Evolutionary conservation across 2,888 invertebrate genomes (phyloP), one percentile per base, ranked within the genome.

Genomic region (Laspeyria flexula): DNA sequence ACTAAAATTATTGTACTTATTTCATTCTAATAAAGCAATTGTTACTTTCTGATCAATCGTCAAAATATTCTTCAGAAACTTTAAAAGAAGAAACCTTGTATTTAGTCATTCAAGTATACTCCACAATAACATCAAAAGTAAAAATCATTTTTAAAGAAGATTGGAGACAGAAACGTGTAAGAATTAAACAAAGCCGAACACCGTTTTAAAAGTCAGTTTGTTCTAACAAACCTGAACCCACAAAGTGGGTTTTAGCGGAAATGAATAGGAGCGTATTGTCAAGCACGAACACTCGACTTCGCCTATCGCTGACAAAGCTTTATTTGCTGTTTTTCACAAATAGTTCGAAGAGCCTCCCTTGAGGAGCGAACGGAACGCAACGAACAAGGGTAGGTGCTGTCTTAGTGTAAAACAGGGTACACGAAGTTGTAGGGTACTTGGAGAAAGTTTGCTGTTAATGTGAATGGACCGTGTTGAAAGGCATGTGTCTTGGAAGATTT

Each of bases 271-370:
- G 70, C 75, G 79, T 78, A 81, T 83, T 85, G 85, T 84, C 76
- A 73, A 77, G 77, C 71, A 75, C 75, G 75, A 71, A 67, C 75
- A 71, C 75, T 76, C 75, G 58, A 76, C 66, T 75, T 76, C 81
- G 76, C 76, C 83, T 85, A 85, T 86, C 83, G 80, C 77, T 84
- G 79, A 81, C 85, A 86, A 85, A 83, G 82, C 73, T 73, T 81
- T 83, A 79, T 83, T 85, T 82, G 75, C 80, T 75, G 82, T 80
- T 88, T 88, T 86, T 85, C 75, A 80, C 84, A 82, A 85, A 81
- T 80, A 81, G 76, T 75, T 74, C 55, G 65, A 43, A 57, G 57
- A 69, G 64, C 59, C 67, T 75, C 79, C 71, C 77, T 7, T 55
- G 61, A 74, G 75, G 71, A 64, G 66, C 42, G 71, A 65, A 65